phyloP scores from a whole-genome alignment of 2,888 invertebrate genomes.

The Halictus quadricinctus region DNA sequence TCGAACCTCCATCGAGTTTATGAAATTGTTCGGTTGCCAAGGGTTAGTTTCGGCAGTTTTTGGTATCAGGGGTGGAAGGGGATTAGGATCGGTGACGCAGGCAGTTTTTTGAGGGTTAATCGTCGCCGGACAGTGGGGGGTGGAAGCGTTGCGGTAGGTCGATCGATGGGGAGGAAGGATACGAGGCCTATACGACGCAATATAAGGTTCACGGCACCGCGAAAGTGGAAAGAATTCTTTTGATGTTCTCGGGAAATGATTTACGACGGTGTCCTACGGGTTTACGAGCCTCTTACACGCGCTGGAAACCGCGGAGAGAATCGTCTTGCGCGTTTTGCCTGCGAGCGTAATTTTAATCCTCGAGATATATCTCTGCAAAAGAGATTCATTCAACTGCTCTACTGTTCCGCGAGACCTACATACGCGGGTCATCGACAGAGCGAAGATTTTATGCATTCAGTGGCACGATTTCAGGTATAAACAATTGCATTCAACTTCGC shows the following conservation, averaged over 20 bases:
- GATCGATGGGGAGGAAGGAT: conserved; percentile 44
- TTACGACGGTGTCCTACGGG: conserved; percentile 4
- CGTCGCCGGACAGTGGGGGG: background rate
- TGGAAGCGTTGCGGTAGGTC: conserved; percentile 54
- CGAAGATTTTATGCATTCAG: background rate
- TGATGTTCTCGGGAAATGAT: conserved; percentile 19
- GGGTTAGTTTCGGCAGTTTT: background rate
- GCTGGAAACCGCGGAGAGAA: background rate
- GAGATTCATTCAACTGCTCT: background rate
- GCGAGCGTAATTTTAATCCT: background rate
- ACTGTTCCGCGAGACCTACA: background rate
- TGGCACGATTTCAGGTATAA: conserved; percentile 5
- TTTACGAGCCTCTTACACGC: background rate
- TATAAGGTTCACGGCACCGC: conserved; percentile 17
- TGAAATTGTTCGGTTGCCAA: background rate
- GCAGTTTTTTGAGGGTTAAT: conserved; percentile 16
- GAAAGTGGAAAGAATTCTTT: conserved; percentile 9
- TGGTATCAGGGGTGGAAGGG: background rate
- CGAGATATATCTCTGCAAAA: background rate
- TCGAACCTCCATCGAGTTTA: background rate
- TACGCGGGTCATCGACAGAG: background rate
- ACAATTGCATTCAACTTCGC: background rate
- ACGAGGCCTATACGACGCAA: conserved; percentile 33
- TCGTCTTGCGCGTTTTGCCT: background rate
- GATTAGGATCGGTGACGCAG: conserved; percentile 3